Evolutionary conservation across 2,888 invertebrate species (phyloP), one percentile per base, ranked within the genome.

Genomic region (Onchidella celtica): DNA sequence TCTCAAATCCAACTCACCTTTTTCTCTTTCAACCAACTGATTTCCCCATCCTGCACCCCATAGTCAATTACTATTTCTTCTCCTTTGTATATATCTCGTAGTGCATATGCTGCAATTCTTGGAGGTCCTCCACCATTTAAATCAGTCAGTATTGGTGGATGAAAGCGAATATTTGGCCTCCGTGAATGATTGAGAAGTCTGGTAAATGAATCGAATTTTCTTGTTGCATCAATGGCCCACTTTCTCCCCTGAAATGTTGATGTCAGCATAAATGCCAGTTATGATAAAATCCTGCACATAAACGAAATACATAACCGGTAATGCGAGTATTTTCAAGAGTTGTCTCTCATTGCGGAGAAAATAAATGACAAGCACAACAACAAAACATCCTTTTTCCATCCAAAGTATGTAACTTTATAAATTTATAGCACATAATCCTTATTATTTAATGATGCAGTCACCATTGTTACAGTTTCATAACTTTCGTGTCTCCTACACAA

Each of bases 41-140:
- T 76, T 3, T 40, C n/a, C 14, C 76, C 40, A 55, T 81, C 81
- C 29, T 61, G 66, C 3, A 81, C 72, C 24, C 81, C 81, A 72
- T 81, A 81, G 24, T 81, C 81, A 76, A 81, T 63, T 11, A 81
- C 81, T 55, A 81, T 70, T 63, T 81, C 81, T 24, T 81, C 81
- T 14, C 81, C 81, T 24, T 63, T 75, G 34, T 55, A n/a, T 21
- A 81, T 81, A 38, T 81, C 76, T 65, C 61, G 40, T 1, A 81
- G 68, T 14, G 81, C 81, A 70, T 81, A 81, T 6, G 75, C 76
- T 38, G 70, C 76, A 14, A 81, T 76, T 70, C 81, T 59, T 14
- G 81, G 81, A 21, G 47, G 29, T 17, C 55, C 57, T 14, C 6
- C 9, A 27, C 63, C 70, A 29, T 57, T 63, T 11, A 81, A 32